A percentile compares a stretch with the other conserved stretches of the same genome.
These are phyloP conservation scores for Melanocharis versteri DNA, from an alignment of 2,113 vertebrate genomes.

Conservation along the genomic window DNA sequence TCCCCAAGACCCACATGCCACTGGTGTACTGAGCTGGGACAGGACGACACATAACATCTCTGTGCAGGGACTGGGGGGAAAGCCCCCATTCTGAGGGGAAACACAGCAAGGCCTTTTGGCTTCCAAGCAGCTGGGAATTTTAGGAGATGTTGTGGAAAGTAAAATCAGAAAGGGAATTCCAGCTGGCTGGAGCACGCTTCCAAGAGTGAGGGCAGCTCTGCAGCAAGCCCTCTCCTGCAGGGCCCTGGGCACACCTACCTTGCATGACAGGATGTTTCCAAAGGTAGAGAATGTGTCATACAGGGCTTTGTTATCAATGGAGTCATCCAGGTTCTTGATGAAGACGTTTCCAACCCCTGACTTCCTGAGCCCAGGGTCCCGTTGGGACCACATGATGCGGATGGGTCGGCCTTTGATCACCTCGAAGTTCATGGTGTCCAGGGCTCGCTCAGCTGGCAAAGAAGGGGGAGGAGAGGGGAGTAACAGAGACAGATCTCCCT, in stretches of 20 bases:
- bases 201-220: not conserved
- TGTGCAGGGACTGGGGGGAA: not conserved
- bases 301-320: conserved; percentile 96
- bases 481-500: not conserved
- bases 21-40: not conserved
- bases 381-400: conserved; percentile 98
- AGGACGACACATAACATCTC: not conserved
- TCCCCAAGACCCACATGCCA: not conserved
- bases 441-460: conserved; percentile 89
- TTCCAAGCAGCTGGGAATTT: not conserved
- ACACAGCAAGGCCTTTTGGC: not conserved
- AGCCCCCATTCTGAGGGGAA: not conserved
- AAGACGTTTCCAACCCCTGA: conserved; percentile 96
- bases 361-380: conserved; percentile 92
- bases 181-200: not conserved
- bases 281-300: conserved; percentile 97
- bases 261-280: conserved; percentile 97
- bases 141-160: not conserved
- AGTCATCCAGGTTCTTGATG: conserved; percentile 98
- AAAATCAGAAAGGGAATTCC: not conserved
- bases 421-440: conserved; percentile 99
- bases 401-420: conserved; percentile 94
- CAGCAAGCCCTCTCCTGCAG: not conserved
- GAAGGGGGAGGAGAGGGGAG: not conserved
- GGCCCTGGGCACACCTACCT: conserved; percentile 68